Base-by-base conservation (phyloP, 2,113 vertebrate genomes). In the Ia io region DNA sequence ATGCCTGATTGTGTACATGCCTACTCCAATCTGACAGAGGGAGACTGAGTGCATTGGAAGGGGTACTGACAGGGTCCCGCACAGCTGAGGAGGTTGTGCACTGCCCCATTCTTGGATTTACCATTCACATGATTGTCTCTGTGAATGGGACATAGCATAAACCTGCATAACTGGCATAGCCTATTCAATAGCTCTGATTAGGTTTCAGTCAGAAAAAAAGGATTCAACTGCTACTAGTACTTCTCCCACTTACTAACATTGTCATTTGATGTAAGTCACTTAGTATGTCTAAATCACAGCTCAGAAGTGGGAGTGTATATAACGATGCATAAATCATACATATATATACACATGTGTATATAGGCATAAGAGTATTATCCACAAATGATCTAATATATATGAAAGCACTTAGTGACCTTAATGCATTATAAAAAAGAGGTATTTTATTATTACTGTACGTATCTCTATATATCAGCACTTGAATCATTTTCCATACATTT, bases 11-110 rank as follows among this genome's bases (percentile, higher is more conserved):
- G 2, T 12, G 7, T 6, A 17, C 12, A 4, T 3, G 1, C 74
- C 71, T 42, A 1, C 20, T 84, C 61, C 76, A 47, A 11, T 18
- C 37, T 79, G 28, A 71, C 11, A 30, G 13, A 14, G 32, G 6
- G 37, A 20, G 25, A 10, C 35, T 6, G 0, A 0, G 1, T 2
- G 25, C 56, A 22, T 0, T 5, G 12, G 5, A 18, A 40, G 4
- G 25, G 18, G 22, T 13, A 12, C 1, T 23, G 49, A 2, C 6
- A 80, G 32, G 9, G 11, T 16, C 30, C 42, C 1, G 2, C 22
- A 23, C 16, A 53, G 40, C 1, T 51, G 51, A 61, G 5, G 42
- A 30, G 9, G 14, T 2, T 49, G 22, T 18, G 11, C 59, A n/a
- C 5, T 51, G 47, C 59, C 49, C 20, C 30, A 0, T 44, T 76